Base-by-base conservation (phyloP, 2,113 vertebrate genomes). In the Neolamprologus tretocephalus region DNA sequence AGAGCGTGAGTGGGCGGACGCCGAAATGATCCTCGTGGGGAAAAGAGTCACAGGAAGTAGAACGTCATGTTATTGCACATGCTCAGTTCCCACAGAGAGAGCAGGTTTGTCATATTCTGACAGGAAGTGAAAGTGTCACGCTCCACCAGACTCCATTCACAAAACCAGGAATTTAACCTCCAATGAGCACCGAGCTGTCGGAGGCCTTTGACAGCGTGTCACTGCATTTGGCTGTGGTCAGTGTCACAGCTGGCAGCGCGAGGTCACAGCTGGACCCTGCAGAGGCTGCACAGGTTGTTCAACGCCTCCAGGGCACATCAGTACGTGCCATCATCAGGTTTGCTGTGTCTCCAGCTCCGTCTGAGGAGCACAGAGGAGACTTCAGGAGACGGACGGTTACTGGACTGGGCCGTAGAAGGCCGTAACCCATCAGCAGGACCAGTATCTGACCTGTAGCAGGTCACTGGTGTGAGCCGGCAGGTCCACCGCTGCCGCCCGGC, bases 81-180 rank as follows among this genome's bases (percentile, higher is more conserved):
- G 21, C 66, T 71, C 35, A 6, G 37, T 4, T 23, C 13, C n/a
- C 37, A 71, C n/a, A 71, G 37, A 14, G 63, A 71, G 35, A n/a
- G 35, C n/a, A 71, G 12, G 61, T 66, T 66, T 66, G 31, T 66
- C 0, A 33, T 63, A 10, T 35, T 12, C 21, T 55, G 53, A 28
- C 54, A 57, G 12, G 23, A 57, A 57, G 12, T 8, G 54, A 14
- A 57, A 57, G 21, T 57, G 12, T 57, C 12, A 26, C 4, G 6
- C 61, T 37, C 33, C 33, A 37, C 33, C 61, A 66, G 26, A 58
- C 61, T 66, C 33, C 61, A 66, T 66, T 66, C 61, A 66, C 61
- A 66, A 66, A 66, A 37, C 31, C 19, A 66, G 61, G 19, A 66
- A 37, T 66, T 66, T n/a, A 66, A n/a, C 61, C 61, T 66, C 61